Evolutionary conservation across 1,140 invertebrate genomes (phyloP).

Genomic region (Drosophila parvula): DNA sequence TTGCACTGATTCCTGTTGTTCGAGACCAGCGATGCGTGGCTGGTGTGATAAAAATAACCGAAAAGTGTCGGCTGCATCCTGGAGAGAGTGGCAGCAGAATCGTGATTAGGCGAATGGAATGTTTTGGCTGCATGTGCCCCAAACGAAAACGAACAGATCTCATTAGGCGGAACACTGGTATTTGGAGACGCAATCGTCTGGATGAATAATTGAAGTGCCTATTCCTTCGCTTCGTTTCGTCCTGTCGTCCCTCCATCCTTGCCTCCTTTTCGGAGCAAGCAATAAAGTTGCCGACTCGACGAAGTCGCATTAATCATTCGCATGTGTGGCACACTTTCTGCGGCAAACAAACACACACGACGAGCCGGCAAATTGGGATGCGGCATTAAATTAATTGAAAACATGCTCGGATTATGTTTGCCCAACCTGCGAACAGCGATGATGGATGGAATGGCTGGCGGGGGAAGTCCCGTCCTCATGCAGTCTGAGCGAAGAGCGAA

Average conservation of each 20-base stretch:
- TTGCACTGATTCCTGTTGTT: slow-evolving; percentile 74
- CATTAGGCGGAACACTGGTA: slow-evolving; percentile 46
- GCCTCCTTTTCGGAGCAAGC: slow-evolving; percentile 16
- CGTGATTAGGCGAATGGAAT: slow-evolving; percentile 25
- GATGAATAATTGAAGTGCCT: slow-evolving; percentile 49
- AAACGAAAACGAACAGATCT: slow-evolving; percentile 26
- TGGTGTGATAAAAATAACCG: slow-evolving; percentile 73
- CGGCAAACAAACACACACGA: slow-evolving; percentile 34
- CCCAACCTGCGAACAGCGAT: slow-evolving; percentile 50
- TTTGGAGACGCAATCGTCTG: slow-evolving; percentile 42
- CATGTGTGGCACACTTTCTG: slow-evolving; percentile 60
- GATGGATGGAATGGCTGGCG: slow-evolving; percentile 8
- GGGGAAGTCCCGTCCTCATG: neutral
- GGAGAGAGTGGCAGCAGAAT: neutral
- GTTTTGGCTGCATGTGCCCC: neutral
- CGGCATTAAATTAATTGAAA: slow-evolving; percentile 76
- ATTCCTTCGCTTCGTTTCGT: slow-evolving; percentile 2
- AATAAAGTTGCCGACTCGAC: slow-evolving; percentile 69
- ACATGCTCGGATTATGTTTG: slow-evolving; percentile 73
- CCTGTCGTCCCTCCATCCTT: neutral
- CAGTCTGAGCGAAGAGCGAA: slow-evolving; percentile 5
- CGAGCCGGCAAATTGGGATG: slow-evolving; percentile 55
- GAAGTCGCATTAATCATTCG: slow-evolving; percentile 76
- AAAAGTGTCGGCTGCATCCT: slow-evolving; percentile 52
- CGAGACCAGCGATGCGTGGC: slow-evolving; percentile 74